A percentile compares a stretch with the other conserved stretches of the same genome.
phyloP scores from a whole-genome alignment of 30 jellyfish, hydroid and myxozoan species.

The Phacellophora camtschatica region DNA sequence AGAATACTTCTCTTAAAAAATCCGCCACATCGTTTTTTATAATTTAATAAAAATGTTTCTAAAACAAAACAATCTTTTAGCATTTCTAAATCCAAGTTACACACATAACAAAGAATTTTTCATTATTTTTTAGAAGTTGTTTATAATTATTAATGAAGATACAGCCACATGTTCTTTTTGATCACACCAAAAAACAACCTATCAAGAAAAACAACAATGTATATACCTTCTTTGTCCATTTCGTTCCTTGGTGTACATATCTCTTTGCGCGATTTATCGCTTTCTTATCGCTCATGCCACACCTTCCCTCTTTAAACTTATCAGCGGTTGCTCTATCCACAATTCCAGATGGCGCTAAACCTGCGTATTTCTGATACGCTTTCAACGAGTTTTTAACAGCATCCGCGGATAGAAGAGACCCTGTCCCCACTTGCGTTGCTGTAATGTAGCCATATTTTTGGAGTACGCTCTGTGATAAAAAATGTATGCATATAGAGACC shows the following conservation, averaged over 20 bases:
- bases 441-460: slow-evolving; percentile 68
- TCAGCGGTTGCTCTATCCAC: slow-evolving; percentile 56
- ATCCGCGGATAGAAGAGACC: slow-evolving; percentile 24
- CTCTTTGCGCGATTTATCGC: slow-evolving; percentile 43
- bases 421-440: slow-evolving; percentile 39
- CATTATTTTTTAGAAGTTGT: too few relatives aligned
- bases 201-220: too few relatives aligned
- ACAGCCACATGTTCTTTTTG: too few relatives aligned
- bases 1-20: too few relatives aligned
- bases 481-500: background rate
- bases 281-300: slow-evolving; percentile 79
- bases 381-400: slow-evolving; percentile 50
- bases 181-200: too few relatives aligned
- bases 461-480: slow-evolving; percentile 25
- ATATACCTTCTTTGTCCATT: slow-evolving; percentile 81
- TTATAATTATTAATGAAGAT: too few relatives aligned
- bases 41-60: too few relatives aligned
- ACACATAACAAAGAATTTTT: too few relatives aligned
- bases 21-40: too few relatives aligned
- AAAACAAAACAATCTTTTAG: too few relatives aligned
- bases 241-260: slow-evolving; percentile 79
- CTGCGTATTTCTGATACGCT: slow-evolving; percentile 69
- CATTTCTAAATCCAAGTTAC: too few relatives aligned
- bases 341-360: slow-evolving; percentile 52
- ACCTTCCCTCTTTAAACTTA: slow-evolving; percentile 67